These are phyloP conservation scores for Schizaphis graminum DNA, from an alignment of 2,888 invertebrate genomes.

Conservation along the genomic window DNA sequence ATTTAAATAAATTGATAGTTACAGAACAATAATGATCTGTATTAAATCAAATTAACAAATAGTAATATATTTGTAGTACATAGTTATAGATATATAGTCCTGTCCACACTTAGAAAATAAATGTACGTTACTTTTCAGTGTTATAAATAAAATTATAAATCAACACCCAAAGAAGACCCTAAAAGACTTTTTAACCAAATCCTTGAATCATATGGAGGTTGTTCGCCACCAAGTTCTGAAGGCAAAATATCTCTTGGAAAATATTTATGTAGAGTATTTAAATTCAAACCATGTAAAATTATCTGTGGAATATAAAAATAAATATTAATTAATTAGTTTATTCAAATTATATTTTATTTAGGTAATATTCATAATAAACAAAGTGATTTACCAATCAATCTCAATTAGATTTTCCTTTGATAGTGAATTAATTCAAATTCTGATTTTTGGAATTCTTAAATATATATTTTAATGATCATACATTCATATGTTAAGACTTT, in stretches of 20 bases:
- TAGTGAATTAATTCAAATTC: background rate
- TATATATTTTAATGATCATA: background rate
- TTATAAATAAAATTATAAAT: constrained; percentile 33
- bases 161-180: constrained; percentile 55
- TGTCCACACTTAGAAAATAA: background rate
- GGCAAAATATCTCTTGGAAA: constrained; percentile 87
- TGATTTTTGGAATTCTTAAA: background rate
- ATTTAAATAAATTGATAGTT: background rate
- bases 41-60: background rate
- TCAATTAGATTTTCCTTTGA: background rate
- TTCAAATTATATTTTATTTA: background rate
- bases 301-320: constrained; percentile 71
- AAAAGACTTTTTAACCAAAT: constrained; percentile 58
- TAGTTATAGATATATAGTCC: constrained; percentile 6
- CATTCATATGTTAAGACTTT: background rate
- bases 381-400: background rate
- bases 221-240: constrained; percentile 88
- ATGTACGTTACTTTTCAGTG: background rate
- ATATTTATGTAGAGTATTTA: constrained; percentile 84
- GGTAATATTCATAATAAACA: background rate
- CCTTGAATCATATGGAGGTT: constrained; percentile 62
- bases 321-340: background rate
- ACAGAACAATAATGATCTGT: constrained; percentile 3
- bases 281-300: constrained; percentile 83
- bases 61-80: background rate